Evolutionary conservation across 1,140 invertebrate genomes (phyloP).

Genomic region (Pollicipes pollicipes): DNA sequence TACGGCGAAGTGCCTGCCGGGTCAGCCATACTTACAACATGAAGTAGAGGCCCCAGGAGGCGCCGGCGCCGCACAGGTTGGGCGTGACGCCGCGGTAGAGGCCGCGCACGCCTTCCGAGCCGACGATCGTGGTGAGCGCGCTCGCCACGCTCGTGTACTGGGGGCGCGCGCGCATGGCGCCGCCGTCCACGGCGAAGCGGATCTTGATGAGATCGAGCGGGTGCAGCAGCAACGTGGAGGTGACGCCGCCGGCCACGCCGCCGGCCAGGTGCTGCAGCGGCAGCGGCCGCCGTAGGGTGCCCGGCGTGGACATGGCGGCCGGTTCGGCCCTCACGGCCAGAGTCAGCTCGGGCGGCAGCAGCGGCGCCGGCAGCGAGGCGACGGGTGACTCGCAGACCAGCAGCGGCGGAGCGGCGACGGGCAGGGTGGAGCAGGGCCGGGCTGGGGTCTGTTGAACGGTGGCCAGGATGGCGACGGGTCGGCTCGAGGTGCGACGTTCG

Average conservation of each 20-base stretch:
- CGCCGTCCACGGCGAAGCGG: slow-evolving; percentile 65
- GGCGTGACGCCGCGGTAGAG: slow-evolving; percentile 86
- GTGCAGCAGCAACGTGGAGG: slow-evolving; percentile 74
- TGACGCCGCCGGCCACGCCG: slow-evolving; percentile 81
- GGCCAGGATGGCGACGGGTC: too few relatives aligned
- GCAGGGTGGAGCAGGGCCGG: too few relatives aligned
- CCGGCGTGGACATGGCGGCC: too few relatives aligned
- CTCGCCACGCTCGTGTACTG: not conserved
- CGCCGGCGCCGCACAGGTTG: slow-evolving; percentile 86
- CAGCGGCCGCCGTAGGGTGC: too few relatives aligned
- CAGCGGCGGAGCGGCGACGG: too few relatives aligned
- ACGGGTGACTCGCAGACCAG: too few relatives aligned
- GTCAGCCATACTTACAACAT: slow-evolving; percentile 68
- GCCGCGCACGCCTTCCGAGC: slow-evolving; percentile 69
- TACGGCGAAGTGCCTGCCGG: too few relatives aligned
- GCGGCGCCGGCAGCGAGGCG: too few relatives aligned
- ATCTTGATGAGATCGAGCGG: slow-evolving; percentile 94
- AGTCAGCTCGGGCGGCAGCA: too few relatives aligned
- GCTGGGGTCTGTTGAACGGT: too few relatives aligned
- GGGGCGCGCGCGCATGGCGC: not conserved
- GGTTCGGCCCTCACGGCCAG: too few relatives aligned
- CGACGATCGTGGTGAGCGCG: slow-evolving; percentile 39
- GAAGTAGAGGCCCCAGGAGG: slow-evolving; percentile 96
- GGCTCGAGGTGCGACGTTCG: too few relatives aligned
- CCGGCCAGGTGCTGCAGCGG: slow-evolving; percentile 67